Evolutionary conservation across 2,113 vertebrate genomes (phyloP), one percentile per base, ranked within the genome.

Genomic region (Agapornis roseicollis): DNA sequence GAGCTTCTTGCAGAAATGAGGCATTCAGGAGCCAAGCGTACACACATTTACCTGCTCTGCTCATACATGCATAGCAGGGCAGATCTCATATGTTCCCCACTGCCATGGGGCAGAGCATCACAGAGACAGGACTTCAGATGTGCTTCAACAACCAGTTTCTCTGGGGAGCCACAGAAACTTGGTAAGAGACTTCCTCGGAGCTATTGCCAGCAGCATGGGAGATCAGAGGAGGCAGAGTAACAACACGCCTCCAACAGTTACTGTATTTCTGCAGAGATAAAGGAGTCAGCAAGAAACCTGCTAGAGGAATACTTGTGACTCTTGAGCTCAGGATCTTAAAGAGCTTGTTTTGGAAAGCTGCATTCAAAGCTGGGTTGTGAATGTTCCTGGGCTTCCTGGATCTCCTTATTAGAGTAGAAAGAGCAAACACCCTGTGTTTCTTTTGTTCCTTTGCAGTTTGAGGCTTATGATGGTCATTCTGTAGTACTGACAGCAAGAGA

Each of bases 91-190:
- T 72, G 28, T 69, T 17, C 13, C 3, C 13, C 19, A 6, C 46
- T 7, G 14, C 69, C 39, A 12, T 0, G 0, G 29, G 52, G 58
- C 39, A 56, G 10, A 65, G 41, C 35, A 25, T 10, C 82, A 35
- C 6, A 70, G 49, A 77, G 25, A 42, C 27, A 63, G 65, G 27
- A 20, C 13, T 60, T 50, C 0, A 0, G 33, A 47, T 13, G 1
- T 12, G 33, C 16, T 53, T 47, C 33, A 73, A 14, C 15, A 35
- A 41, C 42, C 10, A 41, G 69, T 19, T 50, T 42, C 44, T 56
- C 25, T 2, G 2, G 17, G 81, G 55, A 82, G 55, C 50, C 37
- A 72, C 35, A 80, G 68, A 69, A 87, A 80, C 17, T 24, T 44
- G 8, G 25, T 25, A 42, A 55, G 9, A 5, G 2, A 89, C 84